These are phyloP conservation scores for Scaptodrosophila latifasciaeformis DNA, from an alignment of 2,888 invertebrate species.

Conservation along the genomic window DNA sequence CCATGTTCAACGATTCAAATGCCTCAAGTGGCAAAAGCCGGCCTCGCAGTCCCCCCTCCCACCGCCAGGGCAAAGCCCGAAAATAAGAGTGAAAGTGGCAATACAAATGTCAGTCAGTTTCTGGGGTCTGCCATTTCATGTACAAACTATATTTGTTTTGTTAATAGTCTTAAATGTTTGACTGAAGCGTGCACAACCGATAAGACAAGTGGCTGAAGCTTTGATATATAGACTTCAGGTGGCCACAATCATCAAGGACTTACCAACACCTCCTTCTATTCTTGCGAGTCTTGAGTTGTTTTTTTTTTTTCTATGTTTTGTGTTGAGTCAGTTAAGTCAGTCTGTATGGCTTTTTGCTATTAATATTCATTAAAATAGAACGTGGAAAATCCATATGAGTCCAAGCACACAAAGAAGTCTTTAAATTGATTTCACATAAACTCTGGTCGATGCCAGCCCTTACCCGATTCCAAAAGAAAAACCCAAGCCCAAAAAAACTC, in stretches of 20 bases:
- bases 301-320: too few species aligned
- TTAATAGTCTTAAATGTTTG: slow-evolving; percentile 52
- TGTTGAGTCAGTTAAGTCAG: slow-evolving; percentile 43
- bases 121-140: slow-evolving; percentile 43
- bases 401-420: slow-evolving; percentile 7
- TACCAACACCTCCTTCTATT: background rate
- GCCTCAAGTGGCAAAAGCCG: slow-evolving; percentile 13
- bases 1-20: slow-evolving; percentile 60
- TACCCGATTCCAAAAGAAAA: too few species aligned
- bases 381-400: background rate
- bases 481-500: too few species aligned
- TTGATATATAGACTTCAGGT: slow-evolving; percentile 48
- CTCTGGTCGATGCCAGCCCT: too few species aligned
- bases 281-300: too few species aligned
- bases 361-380: slow-evolving; percentile 60
- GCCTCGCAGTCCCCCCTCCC: slow-evolving; percentile 11
- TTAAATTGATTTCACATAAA: slow-evolving; percentile 62
- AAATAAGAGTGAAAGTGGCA: too few species aligned
- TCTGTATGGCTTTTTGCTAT: slow-evolving; percentile 29
- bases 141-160: slow-evolving; percentile 61
- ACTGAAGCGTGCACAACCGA: slow-evolving; percentile 47
- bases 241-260: too few species aligned
- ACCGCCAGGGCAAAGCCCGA: too few species aligned
- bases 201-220: slow-evolving; percentile 63
- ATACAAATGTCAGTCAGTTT: slow-evolving; percentile 21